Conservation (phyloP, 2,113 vertebrate genomes). For the Eclectus roratus region DNA sequence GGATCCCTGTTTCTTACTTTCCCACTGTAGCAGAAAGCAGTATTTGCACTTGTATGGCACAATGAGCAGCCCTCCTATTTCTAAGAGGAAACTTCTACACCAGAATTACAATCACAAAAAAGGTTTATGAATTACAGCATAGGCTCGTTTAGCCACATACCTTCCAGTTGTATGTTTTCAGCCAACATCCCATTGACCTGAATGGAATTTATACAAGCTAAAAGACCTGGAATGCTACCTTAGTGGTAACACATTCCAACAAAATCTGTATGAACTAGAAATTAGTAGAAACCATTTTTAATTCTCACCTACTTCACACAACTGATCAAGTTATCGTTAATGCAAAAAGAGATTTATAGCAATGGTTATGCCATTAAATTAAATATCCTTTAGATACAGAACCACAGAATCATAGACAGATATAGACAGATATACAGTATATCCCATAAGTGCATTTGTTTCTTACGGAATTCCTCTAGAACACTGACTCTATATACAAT, state of each 20-base stretch:
- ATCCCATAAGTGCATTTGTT: background rate
- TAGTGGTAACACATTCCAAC: background rate
- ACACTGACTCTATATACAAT: background rate
- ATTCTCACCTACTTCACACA: constrained; percentile 4
- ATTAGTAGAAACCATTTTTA: constrained; percentile 3
- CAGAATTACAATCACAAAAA: background rate
- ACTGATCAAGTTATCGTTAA: constrained; percentile 29
- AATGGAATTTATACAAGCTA: background rate
- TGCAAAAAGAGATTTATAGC: constrained; percentile 3
- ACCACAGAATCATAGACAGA: background rate
- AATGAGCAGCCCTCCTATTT: fast-evolving
- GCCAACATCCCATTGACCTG: background rate
- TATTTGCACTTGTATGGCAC: background rate
- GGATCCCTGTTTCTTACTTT: background rate
- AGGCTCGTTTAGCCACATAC: fast-evolving
- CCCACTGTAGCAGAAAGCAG: background rate
- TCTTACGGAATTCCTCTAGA: background rate
- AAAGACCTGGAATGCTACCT: background rate
- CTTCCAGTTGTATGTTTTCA: background rate
- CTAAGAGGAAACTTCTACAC: background rate
- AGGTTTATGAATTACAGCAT: background rate
- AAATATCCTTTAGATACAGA: background rate
- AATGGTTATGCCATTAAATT: background rate
- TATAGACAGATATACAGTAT: background rate
- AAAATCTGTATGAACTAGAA: constrained; percentile 11